These are phyloP conservation scores for Elegia similella DNA, from an alignment of 2,888 invertebrate genomes.

Conservation along the genomic window DNA sequence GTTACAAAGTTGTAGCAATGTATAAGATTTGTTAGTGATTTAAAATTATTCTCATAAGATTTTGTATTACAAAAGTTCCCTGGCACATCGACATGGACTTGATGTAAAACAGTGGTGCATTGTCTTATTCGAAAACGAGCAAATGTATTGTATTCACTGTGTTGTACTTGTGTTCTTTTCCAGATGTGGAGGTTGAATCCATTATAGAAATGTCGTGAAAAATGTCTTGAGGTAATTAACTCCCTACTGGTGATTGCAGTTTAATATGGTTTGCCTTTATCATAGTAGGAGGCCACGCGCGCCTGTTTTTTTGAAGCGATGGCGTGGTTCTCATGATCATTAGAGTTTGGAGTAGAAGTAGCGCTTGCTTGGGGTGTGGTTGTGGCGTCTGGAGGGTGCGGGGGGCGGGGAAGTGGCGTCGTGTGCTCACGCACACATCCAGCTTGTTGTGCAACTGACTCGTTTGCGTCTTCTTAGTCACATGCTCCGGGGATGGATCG, in stretches of 20 bases:
- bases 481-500: not conserved
- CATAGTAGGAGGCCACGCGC: slow-evolving; percentile 43
- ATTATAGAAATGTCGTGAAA: slow-evolving; percentile 79
- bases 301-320: slow-evolving; percentile 26
- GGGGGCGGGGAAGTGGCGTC: slow-evolving; percentile 65
- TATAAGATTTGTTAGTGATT: not conserved
- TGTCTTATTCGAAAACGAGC: slow-evolving; percentile 49
- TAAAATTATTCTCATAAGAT: not conserved
- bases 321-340: slow-evolving; percentile 43
- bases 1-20: not conserved
- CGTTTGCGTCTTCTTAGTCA: not conserved
- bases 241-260: slow-evolving; percentile 79
- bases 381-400: slow-evolving; percentile 37
- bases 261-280: slow-evolving; percentile 64
- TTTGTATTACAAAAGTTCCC: slow-evolving; percentile 6
- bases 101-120: slow-evolving; percentile 78
- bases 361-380: slow-evolving; percentile 72
- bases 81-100: slow-evolving; percentile 63
- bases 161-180: slow-evolving; percentile 82
- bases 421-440: not conserved
- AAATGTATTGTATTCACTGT: slow-evolving; percentile 71
- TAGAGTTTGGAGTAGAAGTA: slow-evolving; percentile 60
- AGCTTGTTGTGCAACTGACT: slow-evolving; percentile 32
- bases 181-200: slow-evolving; percentile 81
- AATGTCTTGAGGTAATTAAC: slow-evolving; percentile 82